Percentiles rank a stretch among this genome's conserved stretches.
Conservation (phyloP, 2,797 vertebrate species). For the Allobates femoralis region DNA sequence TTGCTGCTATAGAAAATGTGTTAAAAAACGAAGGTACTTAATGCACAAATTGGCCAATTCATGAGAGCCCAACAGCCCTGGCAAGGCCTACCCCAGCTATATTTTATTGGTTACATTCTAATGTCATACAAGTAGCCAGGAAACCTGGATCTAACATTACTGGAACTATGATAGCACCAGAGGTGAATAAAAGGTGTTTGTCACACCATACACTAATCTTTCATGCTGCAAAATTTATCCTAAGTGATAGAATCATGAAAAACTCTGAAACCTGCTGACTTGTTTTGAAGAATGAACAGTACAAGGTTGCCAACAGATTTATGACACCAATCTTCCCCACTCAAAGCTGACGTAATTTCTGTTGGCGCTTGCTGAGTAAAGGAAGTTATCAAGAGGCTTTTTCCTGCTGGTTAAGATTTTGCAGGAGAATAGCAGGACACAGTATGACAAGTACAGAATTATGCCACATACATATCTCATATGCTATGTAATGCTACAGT, state of each 20-base stretch:
- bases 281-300: background rate
- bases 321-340: slow-evolving; percentile 22
- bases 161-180: no score
- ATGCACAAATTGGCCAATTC: no score
- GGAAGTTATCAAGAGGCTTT: slow-evolving; percentile 20
- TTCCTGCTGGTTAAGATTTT: slow-evolving; percentile 31
- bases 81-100: no score
- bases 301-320: background rate
- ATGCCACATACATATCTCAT: background rate
- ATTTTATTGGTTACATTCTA: no score
- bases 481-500: background rate
- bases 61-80: no score
- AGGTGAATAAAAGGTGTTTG: no score
- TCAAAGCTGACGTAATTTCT: slow-evolving; percentile 17
- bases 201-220: no score
- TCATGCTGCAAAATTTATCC: no score
- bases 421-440: background rate
- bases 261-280: background rate
- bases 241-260: background rate
- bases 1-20: no score
- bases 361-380: background rate
- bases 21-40: no score
- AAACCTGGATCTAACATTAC: no score
- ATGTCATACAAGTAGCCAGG: no score
- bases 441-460: background rate